These are phyloP conservation scores for Edolisoma coerulescens DNA, from an alignment of 2,113 vertebrate species.

Conservation along the genomic window DNA sequence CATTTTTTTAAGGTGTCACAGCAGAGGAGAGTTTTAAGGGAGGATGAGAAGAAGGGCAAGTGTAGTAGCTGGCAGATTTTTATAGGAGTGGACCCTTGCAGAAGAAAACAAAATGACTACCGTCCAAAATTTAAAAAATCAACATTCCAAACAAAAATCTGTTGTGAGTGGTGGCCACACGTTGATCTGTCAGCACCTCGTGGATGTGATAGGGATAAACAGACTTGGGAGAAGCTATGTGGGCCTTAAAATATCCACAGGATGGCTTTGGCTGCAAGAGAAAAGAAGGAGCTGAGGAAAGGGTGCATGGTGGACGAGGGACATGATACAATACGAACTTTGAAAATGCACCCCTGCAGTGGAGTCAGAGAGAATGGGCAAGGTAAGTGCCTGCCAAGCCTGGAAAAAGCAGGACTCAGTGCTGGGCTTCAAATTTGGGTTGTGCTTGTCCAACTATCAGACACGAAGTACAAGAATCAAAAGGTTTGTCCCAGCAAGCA, in stretches of 20 bases:
- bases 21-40: constrained; percentile 43
- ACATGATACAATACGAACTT: not conserved
- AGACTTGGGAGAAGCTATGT: not conserved
- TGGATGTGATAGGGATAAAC: not conserved
- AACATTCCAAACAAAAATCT: not conserved
- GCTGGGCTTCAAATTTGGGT: not conserved
- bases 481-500: not conserved
- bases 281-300: not conserved
- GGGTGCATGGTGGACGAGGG: not conserved
- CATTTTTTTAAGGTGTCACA: constrained; percentile 55
- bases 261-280: not conserved
- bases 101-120: not conserved
- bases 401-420: not conserved
- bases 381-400: not conserved
- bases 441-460: not conserved
- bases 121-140: not conserved
- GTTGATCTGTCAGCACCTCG: not conserved
- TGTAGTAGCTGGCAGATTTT: not conserved
- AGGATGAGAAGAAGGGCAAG: not conserved
- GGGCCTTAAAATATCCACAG: not conserved
- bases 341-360: not conserved
- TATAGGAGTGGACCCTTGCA: not conserved
- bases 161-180: not conserved
- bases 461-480: not conserved
- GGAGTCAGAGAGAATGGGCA: not conserved